phyloP scores from a whole-genome alignment of 2,888 invertebrate species.

The Leptopilina drosophilae region DNA sequence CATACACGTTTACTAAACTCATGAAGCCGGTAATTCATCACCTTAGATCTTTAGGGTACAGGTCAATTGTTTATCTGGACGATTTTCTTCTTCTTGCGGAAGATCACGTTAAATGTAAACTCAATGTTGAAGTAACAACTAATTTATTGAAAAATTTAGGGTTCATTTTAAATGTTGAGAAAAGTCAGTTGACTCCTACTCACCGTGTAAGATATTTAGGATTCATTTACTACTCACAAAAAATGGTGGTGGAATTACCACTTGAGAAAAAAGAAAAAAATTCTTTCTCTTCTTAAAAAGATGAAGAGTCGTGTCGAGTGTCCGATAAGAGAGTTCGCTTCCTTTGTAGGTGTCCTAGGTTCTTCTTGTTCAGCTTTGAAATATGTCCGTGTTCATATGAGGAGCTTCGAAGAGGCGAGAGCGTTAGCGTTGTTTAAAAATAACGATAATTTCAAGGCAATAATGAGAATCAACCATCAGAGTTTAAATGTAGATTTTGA shows the following conservation, averaged over 20 bases:
- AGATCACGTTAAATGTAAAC: constrained; percentile 11
- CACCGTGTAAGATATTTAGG: background rate
- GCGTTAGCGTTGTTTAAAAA: constrained; percentile 17
- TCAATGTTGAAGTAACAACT: constrained; percentile 40
- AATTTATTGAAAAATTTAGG: constrained; percentile 36
- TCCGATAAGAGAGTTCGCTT: constrained; percentile 1
- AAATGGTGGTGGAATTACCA: constrained; percentile 35
- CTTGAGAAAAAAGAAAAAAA: constrained; percentile 41
- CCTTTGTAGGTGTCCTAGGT: background rate
- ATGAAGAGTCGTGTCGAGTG: background rate
- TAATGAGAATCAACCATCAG: constrained; percentile 21
- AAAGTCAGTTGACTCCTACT: background rate
- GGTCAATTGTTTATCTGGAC: constrained; percentile 50
- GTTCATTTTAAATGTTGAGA: constrained; percentile 34
- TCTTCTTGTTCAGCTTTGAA: background rate
- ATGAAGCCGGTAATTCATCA: constrained; percentile 47
- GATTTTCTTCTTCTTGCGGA: constrained; percentile 46
- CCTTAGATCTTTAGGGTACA: constrained; percentile 46
- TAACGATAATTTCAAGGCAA: constrained; percentile 31
- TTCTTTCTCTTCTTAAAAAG: too few relatives aligned
- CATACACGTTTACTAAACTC: constrained; percentile 51
- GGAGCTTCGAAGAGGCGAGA: constrained; percentile 7
- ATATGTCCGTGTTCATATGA: background rate
- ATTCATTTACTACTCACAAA: constrained; percentile 31
- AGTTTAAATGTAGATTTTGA: constrained; percentile 23